Evolutionary conservation across 2,113 vertebrate species (phyloP).

Genomic region (Tupaia tana): DNA sequence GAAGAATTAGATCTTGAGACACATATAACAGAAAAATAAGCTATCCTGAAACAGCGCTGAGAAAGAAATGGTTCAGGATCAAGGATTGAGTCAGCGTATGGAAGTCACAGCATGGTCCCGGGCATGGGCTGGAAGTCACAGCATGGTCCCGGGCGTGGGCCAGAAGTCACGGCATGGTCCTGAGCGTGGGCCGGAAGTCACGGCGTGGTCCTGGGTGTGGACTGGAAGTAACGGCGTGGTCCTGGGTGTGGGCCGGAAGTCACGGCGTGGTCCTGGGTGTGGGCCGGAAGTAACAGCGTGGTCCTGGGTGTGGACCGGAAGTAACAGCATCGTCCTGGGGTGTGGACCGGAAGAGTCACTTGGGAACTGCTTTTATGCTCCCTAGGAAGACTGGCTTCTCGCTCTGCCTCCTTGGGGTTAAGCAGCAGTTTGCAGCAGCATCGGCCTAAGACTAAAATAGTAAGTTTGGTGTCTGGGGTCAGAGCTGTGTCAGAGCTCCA

Average conservation of each 20-base stretch:
- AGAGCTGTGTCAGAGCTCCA: not conserved
- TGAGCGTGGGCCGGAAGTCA: fast-evolving
- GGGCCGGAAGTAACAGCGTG: not conserved
- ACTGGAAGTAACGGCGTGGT: not conserved
- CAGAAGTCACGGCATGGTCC: not conserved
- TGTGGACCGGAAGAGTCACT: fast-evolving
- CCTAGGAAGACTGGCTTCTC: not conserved
- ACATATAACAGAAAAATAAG: not conserved
- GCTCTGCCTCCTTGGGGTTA: not conserved
- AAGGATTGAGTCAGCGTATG: not conserved
- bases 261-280: too few relatives aligned
- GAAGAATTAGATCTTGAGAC: not conserved
- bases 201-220: too few relatives aligned
- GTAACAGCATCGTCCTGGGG: too few relatives aligned
- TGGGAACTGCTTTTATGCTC: not conserved
- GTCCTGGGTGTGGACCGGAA: not conserved
- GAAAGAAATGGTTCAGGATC: not conserved
- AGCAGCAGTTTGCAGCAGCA: not conserved
- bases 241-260: not conserved
- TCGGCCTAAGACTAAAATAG: not conserved
- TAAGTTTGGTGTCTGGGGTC: not conserved
- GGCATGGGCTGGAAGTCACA: fast-evolving
- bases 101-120: not conserved
- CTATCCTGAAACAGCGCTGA: not conserved
- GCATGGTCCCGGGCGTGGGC: too few relatives aligned